phyloP scores from a whole-genome alignment of 2,113 vertebrate genomes.

The Nannospalax galili region DNA sequence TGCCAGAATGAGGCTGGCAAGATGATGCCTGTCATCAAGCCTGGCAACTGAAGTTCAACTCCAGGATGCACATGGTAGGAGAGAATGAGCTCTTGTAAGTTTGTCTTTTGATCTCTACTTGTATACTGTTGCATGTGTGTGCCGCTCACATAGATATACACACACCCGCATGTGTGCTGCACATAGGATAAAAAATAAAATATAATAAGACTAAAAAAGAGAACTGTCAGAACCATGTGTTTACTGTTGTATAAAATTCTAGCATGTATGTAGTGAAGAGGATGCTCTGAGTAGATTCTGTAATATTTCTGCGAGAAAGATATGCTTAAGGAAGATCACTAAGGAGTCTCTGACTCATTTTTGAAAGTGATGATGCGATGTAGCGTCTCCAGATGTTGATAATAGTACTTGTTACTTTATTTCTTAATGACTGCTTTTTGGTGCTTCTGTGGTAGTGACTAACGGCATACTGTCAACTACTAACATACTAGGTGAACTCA shows the following conservation, averaged over 20 bases:
- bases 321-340: background rate
- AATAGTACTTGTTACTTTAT: background rate
- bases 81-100: background rate
- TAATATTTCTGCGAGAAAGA: slow-evolving; percentile 14
- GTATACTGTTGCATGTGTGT: background rate
- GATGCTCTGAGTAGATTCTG: background rate
- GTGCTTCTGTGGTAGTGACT: background rate
- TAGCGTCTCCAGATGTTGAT: slow-evolving; percentile 1
- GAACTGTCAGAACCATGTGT: background rate
- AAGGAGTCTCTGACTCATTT: slow-evolving; percentile 9
- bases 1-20: background rate
- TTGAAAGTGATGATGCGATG: background rate
- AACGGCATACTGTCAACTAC: background rate
- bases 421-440: background rate
- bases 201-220: background rate
- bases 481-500: background rate
- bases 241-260: background rate
- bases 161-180: background rate
- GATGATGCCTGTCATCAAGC: background rate
- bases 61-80: background rate
- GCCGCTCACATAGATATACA: background rate
- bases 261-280: background rate
- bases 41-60: background rate
- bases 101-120: background rate
- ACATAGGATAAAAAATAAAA: background rate